These are phyloP conservation scores for Seriola quinqueradiata DNA, from an alignment of 2,113 vertebrate species.

Conservation along the genomic window DNA sequence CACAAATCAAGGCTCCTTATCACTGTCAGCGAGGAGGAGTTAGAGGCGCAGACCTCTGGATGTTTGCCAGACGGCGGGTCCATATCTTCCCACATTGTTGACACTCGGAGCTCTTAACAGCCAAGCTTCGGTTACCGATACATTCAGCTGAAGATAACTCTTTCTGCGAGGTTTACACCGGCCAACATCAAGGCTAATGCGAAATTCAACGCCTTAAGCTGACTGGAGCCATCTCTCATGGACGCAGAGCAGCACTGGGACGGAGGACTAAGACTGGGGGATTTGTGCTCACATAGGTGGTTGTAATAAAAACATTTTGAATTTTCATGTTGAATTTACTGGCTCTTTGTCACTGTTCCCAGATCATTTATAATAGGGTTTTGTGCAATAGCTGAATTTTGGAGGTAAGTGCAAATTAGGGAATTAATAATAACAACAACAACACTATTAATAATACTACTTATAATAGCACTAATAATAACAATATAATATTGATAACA, in stretches of 20 bases:
- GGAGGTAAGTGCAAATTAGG: constrained; percentile 35
- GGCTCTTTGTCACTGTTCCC: constrained; percentile 17
- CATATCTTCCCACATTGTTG: constrained; percentile 82
- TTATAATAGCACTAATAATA: no score
- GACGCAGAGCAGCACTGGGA: constrained; percentile 27
- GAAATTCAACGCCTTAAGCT: constrained; percentile 57
- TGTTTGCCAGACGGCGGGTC: constrained; percentile 73
- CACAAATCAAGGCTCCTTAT: constrained; percentile 69
- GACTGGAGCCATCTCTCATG: constrained; percentile 51
- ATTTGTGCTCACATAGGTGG: constrained; percentile 12
- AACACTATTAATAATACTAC: no score
- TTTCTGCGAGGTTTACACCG: constrained; percentile 67
- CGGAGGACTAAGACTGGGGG: not conserved
- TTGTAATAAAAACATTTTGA: constrained; percentile 63
- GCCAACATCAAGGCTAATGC: constrained; percentile 76
- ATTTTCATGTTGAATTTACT: constrained; percentile 22
- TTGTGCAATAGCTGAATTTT: not conserved
- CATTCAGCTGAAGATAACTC: constrained; percentile 71
- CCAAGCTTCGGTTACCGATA: constrained; percentile 77
- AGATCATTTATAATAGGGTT: not conserved
- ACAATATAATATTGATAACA: no score
- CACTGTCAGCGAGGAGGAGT: constrained; percentile 65
- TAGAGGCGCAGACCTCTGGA: constrained; percentile 72
- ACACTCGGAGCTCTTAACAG: constrained; percentile 82
- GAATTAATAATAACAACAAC: no score